Evolutionary conservation across 2,888 invertebrate species (phyloP), one percentile per base, ranked within the genome.

Genomic region (Luperina testacea): DNA sequence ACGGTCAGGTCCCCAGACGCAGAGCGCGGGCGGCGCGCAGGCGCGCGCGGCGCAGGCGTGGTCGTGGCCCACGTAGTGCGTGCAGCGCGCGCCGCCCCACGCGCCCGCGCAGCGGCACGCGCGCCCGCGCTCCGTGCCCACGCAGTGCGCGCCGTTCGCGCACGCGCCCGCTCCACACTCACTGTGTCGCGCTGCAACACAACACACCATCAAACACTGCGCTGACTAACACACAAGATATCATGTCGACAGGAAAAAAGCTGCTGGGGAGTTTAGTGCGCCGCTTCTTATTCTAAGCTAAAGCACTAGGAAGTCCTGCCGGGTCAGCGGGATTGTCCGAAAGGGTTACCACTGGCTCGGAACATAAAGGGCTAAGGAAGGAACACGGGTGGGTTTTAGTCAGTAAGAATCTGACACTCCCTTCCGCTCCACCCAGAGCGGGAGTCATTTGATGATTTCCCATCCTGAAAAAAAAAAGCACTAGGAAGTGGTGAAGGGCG

Each of bases 81-180:
- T 94, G 95, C 99, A 99, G 87, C 97, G 97, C 72, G 97, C 97
- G 0, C 99, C 99, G 75, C 97, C 97, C 97, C 98, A 99, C 27
- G 98, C 98, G 75, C 97, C 97, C 5, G 97, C 97, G 94, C 99
- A 99, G 78, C 97, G 97, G 97, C 99, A 99, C 90, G 69, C 91
- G 84, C 73, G 78, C 73, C 89, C 90, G 72, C 81, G 83, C 87
- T 77, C 87, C 77, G 88, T 81, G 78, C 87, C 82, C 87, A 81
- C 90, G 90, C 92, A 90, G 81, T 86, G 90, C 73, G 90, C 91
- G 84, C 91, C 92, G 90, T 89, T 88, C 80, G 15, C 51, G 87
- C 91, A 91, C 76, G 70, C 64, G 48, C 68, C 63, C 45, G 45
- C 72, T 13, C 72, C 82, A 82, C 89, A 86, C 45, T 20, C 42